Base-by-base conservation (phyloP, 2,888 invertebrate species). In the Brachypalpus laphriformis region DNA sequence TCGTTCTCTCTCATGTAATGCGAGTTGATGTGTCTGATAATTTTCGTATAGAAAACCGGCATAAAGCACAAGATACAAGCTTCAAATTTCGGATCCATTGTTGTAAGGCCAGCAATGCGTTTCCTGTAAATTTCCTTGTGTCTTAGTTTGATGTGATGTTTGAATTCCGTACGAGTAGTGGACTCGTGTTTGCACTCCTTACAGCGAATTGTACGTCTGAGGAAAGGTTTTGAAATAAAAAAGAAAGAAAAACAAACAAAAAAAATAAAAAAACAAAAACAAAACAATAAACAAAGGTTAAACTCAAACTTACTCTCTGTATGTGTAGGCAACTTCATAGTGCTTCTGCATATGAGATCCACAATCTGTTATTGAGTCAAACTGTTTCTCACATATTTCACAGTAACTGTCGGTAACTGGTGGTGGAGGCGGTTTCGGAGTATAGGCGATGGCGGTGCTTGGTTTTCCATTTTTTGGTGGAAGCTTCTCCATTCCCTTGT, bases 61-160 rank as follows among this genome's bases (percentile, higher is more conserved):
- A 81, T 70, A 61, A 71, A 76, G 51, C 85, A 85, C 66, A 85
- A 56, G 45, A 71, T 76, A 81, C 85, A 85, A 14, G 81, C 85
- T 71, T 81, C 81, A 22, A 85, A 81, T 56, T 70, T 85, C 7
- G 56, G 70, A 71, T 81, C 85, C 81, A 85, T 66, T 45, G 59
- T 76, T 66, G 70, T 45, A n/a, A 85, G 70, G 28, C 74, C 66
- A 20, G 71, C 75, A 71, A 81, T 76, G 11, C 85, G 85, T 85
- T 85, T 85, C 81, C 71, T 85, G 71, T 81, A 85, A 66, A 85
- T 59, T 76, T 85, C 85, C 76, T 76, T 85, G 76, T 85, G 85
- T 42, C 61, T 76, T 59, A 51, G 45, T 34, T 76, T 81, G 75
- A 85, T 81, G 81, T 85, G 85, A 76, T 81, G 42, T 76, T 75